Evolutionary conservation across 2,888 invertebrate species (phyloP), one percentile per base, ranked within the genome.

Genomic region (Dryomyza anilis): DNA sequence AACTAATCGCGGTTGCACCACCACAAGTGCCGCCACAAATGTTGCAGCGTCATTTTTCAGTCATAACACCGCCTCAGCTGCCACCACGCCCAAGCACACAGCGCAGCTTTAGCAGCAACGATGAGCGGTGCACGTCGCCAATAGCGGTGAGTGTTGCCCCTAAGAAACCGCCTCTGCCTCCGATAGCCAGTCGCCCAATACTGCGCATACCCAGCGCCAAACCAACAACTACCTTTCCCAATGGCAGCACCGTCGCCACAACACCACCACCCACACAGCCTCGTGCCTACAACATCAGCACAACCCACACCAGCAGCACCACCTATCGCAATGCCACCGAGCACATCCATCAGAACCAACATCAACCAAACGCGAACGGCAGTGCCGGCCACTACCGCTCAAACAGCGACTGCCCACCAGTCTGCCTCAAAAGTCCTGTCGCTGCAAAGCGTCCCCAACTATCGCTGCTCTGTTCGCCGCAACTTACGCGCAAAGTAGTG

Each of bases 121-220:
- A n/a, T n/a, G n/a, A 63, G 50, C 71, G 46, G 29, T 68, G 72
- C 60, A 59, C 69, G n/a, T 68, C 72, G 10, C 67, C 74, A 36
- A n/a, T n/a, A n/a, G 70, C 72, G 76, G 81, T 81, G 77, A 77
- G 78, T 77, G 74, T 73, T 60, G 88, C 89, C 27, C 90, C 90
- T 10, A 89, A 89, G 76, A 91, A 91, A 80, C 91, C 91, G 39
- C 90, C 91, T 29, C 79, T 91, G 73, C 91, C 91, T 66, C 90
- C 91, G 21, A 87, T 89, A 48, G 88, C 89, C 60, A 74, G 72
- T 66, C 79, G 81, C 58, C 81, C 82, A 30, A 50, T 45, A 23
- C 62, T 58, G 60, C 62, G 19, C 43, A 59, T 59, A 55, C 55
- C 48, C 57, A 56, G 21, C 27, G 52, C 59, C 50, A 27, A 39